Base-by-base conservation (phyloP, 2,888 invertebrate genomes). In the Tinea pellionella region DNA sequence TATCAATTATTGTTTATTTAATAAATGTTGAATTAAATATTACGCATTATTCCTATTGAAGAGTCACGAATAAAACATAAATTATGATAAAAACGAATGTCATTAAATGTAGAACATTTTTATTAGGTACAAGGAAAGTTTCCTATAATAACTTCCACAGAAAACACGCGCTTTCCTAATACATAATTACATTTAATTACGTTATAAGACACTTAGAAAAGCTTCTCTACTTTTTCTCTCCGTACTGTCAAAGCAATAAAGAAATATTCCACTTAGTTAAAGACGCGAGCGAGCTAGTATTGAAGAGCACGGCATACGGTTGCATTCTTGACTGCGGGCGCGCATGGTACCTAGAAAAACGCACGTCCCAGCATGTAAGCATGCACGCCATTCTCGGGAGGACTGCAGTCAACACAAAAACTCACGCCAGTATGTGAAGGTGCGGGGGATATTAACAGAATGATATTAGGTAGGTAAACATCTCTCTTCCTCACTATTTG, bases 281-380 rank as follows among this genome's bases (percentile, higher is more conserved):
- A 59, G 59, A 47, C 43, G 59, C 47, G 41, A 47, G 43, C 57
- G 12, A 57, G 55, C 29, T 42, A 37, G 59, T 42, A 59, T 13
- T 47, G 59, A 30, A 42, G 47, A 43, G 29, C 47, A 15, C 42
- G 59, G 42, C n/a, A n/a, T 19, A 41, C 42, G 68, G 67, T 69
- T 66, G 70, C 77, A 78, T 79, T 75, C 77, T 71, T 61, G 63
- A 65, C 68, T 72, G 70, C 67, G 68, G 70, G 72, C 74, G 68
- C 71, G 69, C 71, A 63, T 70, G 16, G 68, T 78, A 75, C 74
- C 70, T 73, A 78, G 76, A 78, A 80, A 78, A 77, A 74, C 71
- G 65, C 69, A 29, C 53, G 53, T 29, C 60, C 51, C 57, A 13
- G 56, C 68, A 66, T 64, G 59, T 41, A n/a, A 65, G 64, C 69